Percentiles rank a stretch among this genome's conserved stretches.
Evolutionary conservation across 1,140 invertebrate species (phyloP).

Genomic region (Polypedilum vanderplanki): DNA sequence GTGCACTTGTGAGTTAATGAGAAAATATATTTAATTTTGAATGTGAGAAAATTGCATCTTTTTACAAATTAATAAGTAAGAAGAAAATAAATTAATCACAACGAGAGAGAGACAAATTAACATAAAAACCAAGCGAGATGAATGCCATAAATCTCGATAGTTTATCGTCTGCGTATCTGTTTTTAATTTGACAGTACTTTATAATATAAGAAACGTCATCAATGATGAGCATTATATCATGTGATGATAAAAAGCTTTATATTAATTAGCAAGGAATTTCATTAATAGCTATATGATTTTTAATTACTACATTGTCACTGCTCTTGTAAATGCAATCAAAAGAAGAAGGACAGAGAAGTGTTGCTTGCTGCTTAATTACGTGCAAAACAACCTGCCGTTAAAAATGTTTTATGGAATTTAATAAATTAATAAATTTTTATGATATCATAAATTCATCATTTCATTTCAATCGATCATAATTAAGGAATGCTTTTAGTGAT

Average conservation of each 20-base stretch:
- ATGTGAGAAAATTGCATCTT: background rate
- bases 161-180: background rate
- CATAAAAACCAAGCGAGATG: background rate
- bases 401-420: constrained; percentile 6
- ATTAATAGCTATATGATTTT: background rate
- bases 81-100: constrained; percentile 15
- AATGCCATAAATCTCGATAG: background rate
- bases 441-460: constrained; percentile 13
- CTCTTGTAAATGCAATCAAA: too few relatives aligned
- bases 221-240: background rate
- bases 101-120: background rate
- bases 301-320: too few relatives aligned
- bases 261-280: constrained; percentile 13
- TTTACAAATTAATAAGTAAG: background rate
- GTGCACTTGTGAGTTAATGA: background rate
- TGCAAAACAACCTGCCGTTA: background rate
- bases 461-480: constrained; percentile 1
- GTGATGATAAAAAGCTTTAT: background rate
- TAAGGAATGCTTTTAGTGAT: constrained; percentile 18
- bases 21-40: too few relatives aligned
- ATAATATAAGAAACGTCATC: background rate
- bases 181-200: background rate
- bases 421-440: constrained; percentile 15
- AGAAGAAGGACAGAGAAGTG: background rate
- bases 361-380: background rate